Conservation (phyloP, 2,797 vertebrate species). For the Melanotaenia boesemani region DNA sequence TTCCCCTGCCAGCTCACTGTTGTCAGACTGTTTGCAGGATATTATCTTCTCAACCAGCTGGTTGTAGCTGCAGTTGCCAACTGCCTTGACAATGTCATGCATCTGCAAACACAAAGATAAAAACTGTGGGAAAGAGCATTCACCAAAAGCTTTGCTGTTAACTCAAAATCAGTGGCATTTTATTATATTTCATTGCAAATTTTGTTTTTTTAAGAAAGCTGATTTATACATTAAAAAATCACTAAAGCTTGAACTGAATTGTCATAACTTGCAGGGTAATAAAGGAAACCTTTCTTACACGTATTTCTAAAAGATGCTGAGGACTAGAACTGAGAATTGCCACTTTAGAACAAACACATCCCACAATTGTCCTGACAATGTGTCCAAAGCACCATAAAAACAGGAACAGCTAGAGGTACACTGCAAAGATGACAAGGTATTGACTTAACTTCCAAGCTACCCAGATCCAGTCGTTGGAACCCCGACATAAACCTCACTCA, state of each 20-base stretch:
- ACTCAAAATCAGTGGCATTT: conserved; percentile 12
- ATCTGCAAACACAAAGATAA: conserved; percentile 85
- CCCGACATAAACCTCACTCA: not conserved
- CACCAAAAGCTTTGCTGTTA: conserved; percentile 11
- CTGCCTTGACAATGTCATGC: conserved; percentile 94
- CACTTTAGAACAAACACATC: too few relatives aligned
- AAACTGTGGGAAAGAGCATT: conserved; percentile 54
- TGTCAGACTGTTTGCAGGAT: conserved; percentile 97
- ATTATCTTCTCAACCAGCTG: conserved; percentile 99
- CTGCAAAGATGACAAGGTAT: not conserved
- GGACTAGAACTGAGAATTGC: too few relatives aligned
- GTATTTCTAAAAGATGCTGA: too few relatives aligned
- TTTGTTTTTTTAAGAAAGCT: not conserved
- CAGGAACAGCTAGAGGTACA: too few relatives aligned
- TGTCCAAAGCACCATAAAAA: too few relatives aligned
- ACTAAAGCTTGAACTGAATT: not conserved
- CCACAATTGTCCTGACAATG: too few relatives aligned
- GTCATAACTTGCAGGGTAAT: not conserved
- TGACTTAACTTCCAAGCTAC: not conserved
- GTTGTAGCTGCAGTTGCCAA: conserved; percentile 99
- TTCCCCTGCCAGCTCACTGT: conserved; percentile 95
- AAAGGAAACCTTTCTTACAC: not conserved
- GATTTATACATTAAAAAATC: not conserved
- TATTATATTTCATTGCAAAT: not conserved
- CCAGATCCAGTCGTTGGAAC: not conserved